These are phyloP conservation scores for Agonopterix subpropinquella DNA, from an alignment of 2,888 invertebrate genomes.

Conservation along the genomic window DNA sequence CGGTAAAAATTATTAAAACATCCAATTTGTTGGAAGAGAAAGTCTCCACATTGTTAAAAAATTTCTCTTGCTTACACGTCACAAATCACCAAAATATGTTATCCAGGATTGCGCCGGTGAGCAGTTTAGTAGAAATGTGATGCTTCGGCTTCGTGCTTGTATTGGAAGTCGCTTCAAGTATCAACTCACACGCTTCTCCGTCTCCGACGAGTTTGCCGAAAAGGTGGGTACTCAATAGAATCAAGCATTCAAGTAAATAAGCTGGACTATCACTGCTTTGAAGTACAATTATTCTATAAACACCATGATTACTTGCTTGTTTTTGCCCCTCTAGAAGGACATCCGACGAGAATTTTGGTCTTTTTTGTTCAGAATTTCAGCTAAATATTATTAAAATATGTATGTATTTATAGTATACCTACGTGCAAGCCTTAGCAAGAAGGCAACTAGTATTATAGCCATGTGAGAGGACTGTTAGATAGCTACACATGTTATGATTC, in stretches of 20 bases:
- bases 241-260: background rate
- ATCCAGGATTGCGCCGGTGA: background rate
- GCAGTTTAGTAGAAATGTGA: background rate
- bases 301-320: background rate
- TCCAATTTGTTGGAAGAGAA: conserved; percentile 8
- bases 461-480: too few relatives aligned
- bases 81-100: conserved; percentile 10
- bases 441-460: too few relatives aligned
- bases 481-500: too few relatives aligned
- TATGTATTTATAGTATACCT: too few relatives aligned
- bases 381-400: too few relatives aligned
- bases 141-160: background rate
- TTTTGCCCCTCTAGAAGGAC: background rate
- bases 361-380: too few relatives aligned
- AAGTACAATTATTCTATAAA: background rate
- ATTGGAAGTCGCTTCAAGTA: background rate
- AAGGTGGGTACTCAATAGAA: background rate
- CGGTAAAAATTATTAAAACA: too few relatives aligned
- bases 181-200: background rate
- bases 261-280: background rate
- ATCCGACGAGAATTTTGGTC: too few relatives aligned
- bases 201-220: background rate
- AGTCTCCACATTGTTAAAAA: conserved; percentile 19
- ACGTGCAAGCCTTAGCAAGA: too few relatives aligned
- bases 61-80: conserved; percentile 58